Base-by-base conservation (phyloP, 2,888 invertebrate genomes). In the Amphipyra tragopoginis region DNA sequence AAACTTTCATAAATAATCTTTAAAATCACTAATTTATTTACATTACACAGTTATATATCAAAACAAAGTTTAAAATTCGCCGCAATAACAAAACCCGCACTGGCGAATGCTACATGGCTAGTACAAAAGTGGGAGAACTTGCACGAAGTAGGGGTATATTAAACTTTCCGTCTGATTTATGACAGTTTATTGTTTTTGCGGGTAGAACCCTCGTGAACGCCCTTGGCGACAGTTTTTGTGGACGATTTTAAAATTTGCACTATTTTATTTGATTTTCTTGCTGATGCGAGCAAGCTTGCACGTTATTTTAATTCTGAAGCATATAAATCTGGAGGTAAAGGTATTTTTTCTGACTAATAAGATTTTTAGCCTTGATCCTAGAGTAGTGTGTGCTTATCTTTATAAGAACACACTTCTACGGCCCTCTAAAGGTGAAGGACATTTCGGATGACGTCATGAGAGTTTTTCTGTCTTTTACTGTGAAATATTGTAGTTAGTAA, bases 131-230 rank as follows among this genome's bases (percentile, higher is more conserved):
- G 75, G 62, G 67, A 74, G 69, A 81, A 74, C 79, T 77, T 75
- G 54, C 40, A 53, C 81, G 82, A 83, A 84, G 82, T 82, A 75
- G 61, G 82, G 85, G 86, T 90, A 87, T 89, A 90, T 91, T 90
- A 85, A 90, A 90, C 86, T 90, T 87, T 84, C 71, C 75, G 49
- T 72, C 79, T 90, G 91, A 91, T 91, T 90, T 91, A 91, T 90
- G 85, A 81, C 84, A 88, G 88, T 90, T 90, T 89, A 90, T 90
- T 90, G 90, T 91, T 90, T 90, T 86, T 79, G 83, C 62, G 79
- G 82, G 68, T 58, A 61, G 64, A 69, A 55, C 71, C 65, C 71
- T 65, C 68, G 55, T 53, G 58, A 63, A 69, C 76, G 75, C 75
- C 76, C 76, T 76, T 75, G 75, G 81, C 71, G 84, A 81, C 84